Conservation (phyloP, 2,888 invertebrate species). For the Frankliniella intonsa region DNA sequence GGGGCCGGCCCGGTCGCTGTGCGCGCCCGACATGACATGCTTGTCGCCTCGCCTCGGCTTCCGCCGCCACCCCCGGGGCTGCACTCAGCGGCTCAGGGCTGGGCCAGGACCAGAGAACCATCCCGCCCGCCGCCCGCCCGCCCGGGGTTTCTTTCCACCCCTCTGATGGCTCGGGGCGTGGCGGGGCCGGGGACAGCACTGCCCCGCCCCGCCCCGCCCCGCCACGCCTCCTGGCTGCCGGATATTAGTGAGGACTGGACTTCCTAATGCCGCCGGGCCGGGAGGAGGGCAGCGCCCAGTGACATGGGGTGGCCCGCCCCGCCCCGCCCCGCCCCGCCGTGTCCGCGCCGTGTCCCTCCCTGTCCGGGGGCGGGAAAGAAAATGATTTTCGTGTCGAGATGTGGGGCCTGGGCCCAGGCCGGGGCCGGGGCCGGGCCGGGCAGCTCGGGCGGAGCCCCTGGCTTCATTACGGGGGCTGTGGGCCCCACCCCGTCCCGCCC, state of each 20-base stretch:
- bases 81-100: too few species aligned
- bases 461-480: too few species aligned
- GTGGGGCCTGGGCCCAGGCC: too few species aligned
- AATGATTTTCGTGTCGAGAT: not conserved
- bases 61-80: not conserved
- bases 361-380: not conserved
- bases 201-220: slow-evolving; percentile 37
- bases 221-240: slow-evolving; percentile 29
- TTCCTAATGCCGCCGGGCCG: not conserved
- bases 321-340: not conserved
- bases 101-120: too few species aligned
- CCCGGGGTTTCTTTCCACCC: not conserved
- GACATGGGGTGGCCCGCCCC: too few species aligned
- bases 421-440: too few species aligned
- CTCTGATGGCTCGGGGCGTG: not conserved
- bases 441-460: too few species aligned
- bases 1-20: too few species aligned
- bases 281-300: too few species aligned
- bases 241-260: slow-evolving; percentile 21
- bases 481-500: too few species aligned
- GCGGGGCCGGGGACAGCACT: slow-evolving; percentile 28
- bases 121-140: not conserved
- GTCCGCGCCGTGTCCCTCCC: too few species aligned
- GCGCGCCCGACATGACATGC: slow-evolving; percentile 5
- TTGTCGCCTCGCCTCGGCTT: slow-evolving; percentile 28